Evolutionary conservation across 2,888 invertebrate species (phyloP).

Genomic region (Odontothrips loti): DNA sequence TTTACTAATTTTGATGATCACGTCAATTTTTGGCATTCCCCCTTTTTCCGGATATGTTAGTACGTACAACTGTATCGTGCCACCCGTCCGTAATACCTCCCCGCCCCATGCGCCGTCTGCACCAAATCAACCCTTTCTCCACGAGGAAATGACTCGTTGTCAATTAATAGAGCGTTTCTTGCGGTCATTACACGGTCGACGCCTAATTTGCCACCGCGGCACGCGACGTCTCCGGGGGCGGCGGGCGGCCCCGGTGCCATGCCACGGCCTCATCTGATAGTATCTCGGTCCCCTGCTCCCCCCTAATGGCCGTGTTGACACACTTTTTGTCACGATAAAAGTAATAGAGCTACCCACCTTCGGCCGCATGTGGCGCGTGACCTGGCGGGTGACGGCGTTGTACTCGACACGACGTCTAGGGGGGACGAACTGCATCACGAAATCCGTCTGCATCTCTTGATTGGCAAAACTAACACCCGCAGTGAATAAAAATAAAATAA

Average conservation of each 20-base stretch:
- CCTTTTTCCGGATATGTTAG: too few species aligned
- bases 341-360: not conserved
- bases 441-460: too few species aligned
- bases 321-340: constrained; percentile 26
- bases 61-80: too few species aligned
- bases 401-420: too few species aligned
- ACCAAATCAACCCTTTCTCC: not conserved
- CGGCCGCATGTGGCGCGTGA: not conserved
- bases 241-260: not conserved
- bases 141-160: constrained; percentile 4
- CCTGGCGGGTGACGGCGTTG: not conserved
- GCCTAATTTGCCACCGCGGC: constrained; percentile 6
- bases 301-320: constrained; percentile 25
- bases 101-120: too few species aligned
- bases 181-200: not conserved
- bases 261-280: not conserved
- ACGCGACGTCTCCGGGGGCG: constrained; percentile 13
- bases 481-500: too few species aligned
- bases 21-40: too few species aligned
- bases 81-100: too few species aligned
- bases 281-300: not conserved
- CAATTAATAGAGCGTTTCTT: constrained; percentile 22
- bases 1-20: too few species aligned
- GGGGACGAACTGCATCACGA: too few species aligned
- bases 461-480: too few species aligned